phyloP scores from a whole-genome alignment of 2,888 invertebrate genomes.

The Habroteleia sp. region DNA sequence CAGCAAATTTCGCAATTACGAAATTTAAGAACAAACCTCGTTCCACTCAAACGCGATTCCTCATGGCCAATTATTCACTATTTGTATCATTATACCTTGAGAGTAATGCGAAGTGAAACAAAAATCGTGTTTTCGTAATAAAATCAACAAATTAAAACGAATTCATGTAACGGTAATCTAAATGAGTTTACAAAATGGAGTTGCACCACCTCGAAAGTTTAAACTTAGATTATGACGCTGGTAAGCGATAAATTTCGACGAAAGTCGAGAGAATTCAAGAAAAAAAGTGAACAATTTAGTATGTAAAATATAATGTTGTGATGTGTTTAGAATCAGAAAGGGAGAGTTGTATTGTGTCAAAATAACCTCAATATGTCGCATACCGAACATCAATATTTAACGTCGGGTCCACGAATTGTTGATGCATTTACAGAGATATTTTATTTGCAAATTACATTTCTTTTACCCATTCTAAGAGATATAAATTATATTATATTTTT shows the following conservation, averaged over 20 bases:
- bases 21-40: constrained; percentile 85
- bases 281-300: constrained; percentile 1
- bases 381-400: constrained; percentile 10
- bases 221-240: neutral
- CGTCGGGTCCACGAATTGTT: constrained; percentile 31
- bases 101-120: constrained; percentile 16
- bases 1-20: constrained; percentile 94
- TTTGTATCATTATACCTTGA: constrained; percentile 28
- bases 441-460: no score
- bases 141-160: neutral
- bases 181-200: neutral
- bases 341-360: neutral
- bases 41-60: constrained; percentile 19
- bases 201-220: constrained; percentile 2
- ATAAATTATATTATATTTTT: constrained; percentile 24
- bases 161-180: neutral
- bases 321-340: neutral
- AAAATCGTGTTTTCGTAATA: neutral
- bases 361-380: neutral
- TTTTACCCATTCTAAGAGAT: constrained; percentile 13
- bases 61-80: constrained; percentile 54
- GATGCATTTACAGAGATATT: constrained; percentile 12
- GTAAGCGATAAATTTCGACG: neutral
- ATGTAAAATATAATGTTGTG: neutral
- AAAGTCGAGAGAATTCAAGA: neutral